A percentile compares a stretch with the other conserved stretches of the same genome.
Evolutionary conservation across 2,113 vertebrate species (phyloP).

Genomic region (Catharus bicknelli): DNA sequence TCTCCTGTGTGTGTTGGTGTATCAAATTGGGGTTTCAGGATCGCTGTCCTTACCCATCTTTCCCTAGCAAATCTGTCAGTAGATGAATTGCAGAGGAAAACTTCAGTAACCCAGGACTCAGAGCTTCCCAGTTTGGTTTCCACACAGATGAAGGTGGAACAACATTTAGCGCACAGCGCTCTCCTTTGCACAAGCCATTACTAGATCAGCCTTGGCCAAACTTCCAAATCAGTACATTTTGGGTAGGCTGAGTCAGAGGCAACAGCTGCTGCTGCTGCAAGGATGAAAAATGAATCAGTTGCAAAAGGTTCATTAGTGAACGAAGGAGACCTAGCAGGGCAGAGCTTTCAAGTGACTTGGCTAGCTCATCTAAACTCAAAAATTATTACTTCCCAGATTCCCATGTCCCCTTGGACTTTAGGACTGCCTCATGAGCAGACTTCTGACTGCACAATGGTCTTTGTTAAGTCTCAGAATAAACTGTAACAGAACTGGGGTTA

Average conservation of each 20-base stretch:
- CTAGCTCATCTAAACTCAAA: background rate
- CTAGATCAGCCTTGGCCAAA: background rate
- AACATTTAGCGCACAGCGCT: accelerated
- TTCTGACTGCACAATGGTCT: background rate
- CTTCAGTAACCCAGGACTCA: background rate
- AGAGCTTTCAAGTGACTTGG: background rate
- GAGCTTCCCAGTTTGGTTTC: background rate
- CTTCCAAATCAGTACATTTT: constrained; percentile 25
- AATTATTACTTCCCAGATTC: background rate
- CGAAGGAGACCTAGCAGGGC: background rate
- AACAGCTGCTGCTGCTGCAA: constrained; percentile 44
- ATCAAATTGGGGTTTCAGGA: background rate
- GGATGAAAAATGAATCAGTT: constrained; percentile 19
- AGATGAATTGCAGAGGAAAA: background rate
- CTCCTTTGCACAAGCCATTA: background rate
- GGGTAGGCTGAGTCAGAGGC: constrained; percentile 33
- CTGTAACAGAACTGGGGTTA: background rate
- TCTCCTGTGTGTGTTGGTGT: background rate
- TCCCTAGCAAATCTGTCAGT: background rate
- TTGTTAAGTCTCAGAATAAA: background rate
- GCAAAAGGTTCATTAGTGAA: background rate
- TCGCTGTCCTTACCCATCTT: background rate
- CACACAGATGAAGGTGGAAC: background rate
- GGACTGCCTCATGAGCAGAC: background rate
- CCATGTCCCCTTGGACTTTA: background rate